Evolutionary conservation across 2,888 invertebrate species (phyloP).

Genomic region (Chloroclystis v-ata): DNA sequence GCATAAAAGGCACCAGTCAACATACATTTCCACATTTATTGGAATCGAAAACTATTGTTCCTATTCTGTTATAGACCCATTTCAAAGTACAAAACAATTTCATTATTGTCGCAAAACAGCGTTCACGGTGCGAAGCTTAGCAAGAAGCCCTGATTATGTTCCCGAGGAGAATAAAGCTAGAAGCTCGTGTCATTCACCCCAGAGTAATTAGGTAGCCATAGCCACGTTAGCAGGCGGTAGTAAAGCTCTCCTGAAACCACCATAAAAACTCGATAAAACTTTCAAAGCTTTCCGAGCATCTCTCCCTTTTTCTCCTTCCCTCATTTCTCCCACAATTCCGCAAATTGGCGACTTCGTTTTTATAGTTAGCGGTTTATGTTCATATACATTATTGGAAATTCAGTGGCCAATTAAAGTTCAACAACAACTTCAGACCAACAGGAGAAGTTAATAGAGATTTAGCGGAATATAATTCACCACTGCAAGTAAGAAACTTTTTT

Average conservation of each 20-base stretch:
- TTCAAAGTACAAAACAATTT: too few relatives aligned
- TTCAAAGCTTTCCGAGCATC: constrained; percentile 17
- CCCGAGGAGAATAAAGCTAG: not conserved
- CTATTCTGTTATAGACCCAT: too few relatives aligned
- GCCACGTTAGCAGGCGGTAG: constrained; percentile 4
- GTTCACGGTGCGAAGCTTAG: not conserved
- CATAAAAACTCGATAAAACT: constrained; percentile 22
- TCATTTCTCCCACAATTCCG: constrained; percentile 10
- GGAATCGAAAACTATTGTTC: too few relatives aligned
- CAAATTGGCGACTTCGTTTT: constrained; percentile 50
- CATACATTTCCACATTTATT: too few relatives aligned
- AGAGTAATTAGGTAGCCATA: not conserved
- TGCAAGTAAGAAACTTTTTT: too few relatives aligned
- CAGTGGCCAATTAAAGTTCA: not conserved
- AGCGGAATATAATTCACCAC: too few relatives aligned
- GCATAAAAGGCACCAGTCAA: too few relatives aligned
- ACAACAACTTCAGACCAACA: too few relatives aligned
- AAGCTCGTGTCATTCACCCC: not conserved
- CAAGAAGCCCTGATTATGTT: not conserved
- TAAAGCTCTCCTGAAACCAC: constrained; percentile 10
- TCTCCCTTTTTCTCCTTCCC: constrained; percentile 14
- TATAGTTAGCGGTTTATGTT: constrained; percentile 33
- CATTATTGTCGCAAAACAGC: not conserved
- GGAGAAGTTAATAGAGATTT: too few relatives aligned
- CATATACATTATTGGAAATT: constrained; percentile 3